A percentile compares a stretch with the other conserved stretches of the same genome.
phyloP scores from a whole-genome alignment of 2,113 vertebrate species.

The Zosterops hypoxanthus region DNA sequence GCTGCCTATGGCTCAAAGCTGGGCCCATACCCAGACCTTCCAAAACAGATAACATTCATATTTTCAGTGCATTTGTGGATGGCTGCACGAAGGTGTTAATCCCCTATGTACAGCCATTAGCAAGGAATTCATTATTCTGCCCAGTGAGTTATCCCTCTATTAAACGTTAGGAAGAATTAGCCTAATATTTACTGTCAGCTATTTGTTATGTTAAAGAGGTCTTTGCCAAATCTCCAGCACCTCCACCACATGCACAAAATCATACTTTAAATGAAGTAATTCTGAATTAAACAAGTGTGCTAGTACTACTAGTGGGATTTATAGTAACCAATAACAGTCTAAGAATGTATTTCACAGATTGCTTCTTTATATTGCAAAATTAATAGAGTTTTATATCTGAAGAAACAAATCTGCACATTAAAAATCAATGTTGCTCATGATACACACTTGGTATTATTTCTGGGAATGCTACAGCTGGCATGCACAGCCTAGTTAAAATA shows the following conservation, averaged over 20 bases:
- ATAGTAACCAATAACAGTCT: constrained; percentile 52
- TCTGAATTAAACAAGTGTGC: constrained; percentile 68
- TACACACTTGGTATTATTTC: constrained; percentile 72
- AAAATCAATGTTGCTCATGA: constrained; percentile 75
- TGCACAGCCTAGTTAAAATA: constrained; percentile 73
- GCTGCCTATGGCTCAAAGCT: background rate
- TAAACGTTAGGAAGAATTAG: constrained; percentile 52
- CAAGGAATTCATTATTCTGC: constrained; percentile 57
- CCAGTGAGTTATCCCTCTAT: constrained; percentile 62
- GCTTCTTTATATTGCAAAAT: constrained; percentile 72
- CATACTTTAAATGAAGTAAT: constrained; percentile 67
- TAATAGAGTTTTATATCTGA: constrained; percentile 73
- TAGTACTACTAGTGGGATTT: constrained; percentile 55
- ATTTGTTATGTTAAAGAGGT: constrained; percentile 59
- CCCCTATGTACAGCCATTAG: background rate
- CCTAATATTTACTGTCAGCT: constrained; percentile 62
- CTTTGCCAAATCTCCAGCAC: constrained; percentile 66
- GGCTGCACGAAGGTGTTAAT: constrained; percentile 29
- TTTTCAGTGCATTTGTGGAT: background rate
- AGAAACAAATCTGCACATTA: constrained; percentile 76
- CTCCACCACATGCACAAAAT: constrained; percentile 38
- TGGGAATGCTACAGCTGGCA: constrained; percentile 72
- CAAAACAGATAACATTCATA: background rate
- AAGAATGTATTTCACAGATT: constrained; percentile 68
- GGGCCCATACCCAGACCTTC: background rate